Evolutionary conservation across 1,140 invertebrate species (phyloP).

Genomic region (Brachionus sp.): DNA sequence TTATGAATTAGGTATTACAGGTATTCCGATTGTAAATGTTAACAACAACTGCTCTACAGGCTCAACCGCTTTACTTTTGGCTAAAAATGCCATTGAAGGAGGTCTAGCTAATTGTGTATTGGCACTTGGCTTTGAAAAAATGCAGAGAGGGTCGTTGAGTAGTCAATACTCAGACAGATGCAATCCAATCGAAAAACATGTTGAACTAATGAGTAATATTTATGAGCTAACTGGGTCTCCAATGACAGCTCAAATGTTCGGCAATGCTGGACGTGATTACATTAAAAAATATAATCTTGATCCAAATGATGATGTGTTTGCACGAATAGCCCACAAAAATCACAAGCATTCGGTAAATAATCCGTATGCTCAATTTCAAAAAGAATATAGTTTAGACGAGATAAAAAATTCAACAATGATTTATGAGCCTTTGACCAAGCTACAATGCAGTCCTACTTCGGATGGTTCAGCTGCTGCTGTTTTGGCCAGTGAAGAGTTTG

Average conservation of each 20-base stretch:
- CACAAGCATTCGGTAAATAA: slow-evolving; percentile 94
- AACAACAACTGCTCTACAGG: slow-evolving; percentile 98
- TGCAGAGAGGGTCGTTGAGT: slow-evolving; percentile 83
- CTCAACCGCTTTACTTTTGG: slow-evolving; percentile 81
- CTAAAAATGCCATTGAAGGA: slow-evolving; percentile 81
- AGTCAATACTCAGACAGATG: slow-evolving; percentile 79
- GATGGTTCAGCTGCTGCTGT: slow-evolving; percentile 89
- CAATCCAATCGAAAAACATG: slow-evolving; percentile 88
- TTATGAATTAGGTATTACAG: slow-evolving; percentile 90
- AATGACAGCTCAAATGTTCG: slow-evolving; percentile 89
- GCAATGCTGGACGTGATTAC: slow-evolving; percentile 89
- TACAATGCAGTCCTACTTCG: slow-evolving; percentile 89
- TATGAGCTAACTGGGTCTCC: slow-evolving; percentile 75
- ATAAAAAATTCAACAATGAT: slow-evolving; percentile 78
- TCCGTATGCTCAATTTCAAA: slow-evolving; percentile 87
- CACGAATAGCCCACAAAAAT: slow-evolving; percentile 95
- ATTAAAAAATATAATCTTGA: slow-evolving; percentile 83
- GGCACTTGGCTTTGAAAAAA: slow-evolving; percentile 95
- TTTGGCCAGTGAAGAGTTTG: slow-evolving; percentile 84
- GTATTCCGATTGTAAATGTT: slow-evolving; percentile 93
- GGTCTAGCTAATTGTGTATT: slow-evolving; percentile 74
- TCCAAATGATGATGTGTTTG: slow-evolving; percentile 73
- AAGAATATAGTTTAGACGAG: slow-evolving; percentile 81
- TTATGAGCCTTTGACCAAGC: slow-evolving; percentile 82
- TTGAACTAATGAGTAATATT: slow-evolving; percentile 76